Percentiles rank a stretch among this genome's conserved stretches.
These are phyloP conservation scores for Choloepus hoffmanni DNA, from an alignment of 2,113 vertebrate genomes.

Conservation along the genomic window DNA sequence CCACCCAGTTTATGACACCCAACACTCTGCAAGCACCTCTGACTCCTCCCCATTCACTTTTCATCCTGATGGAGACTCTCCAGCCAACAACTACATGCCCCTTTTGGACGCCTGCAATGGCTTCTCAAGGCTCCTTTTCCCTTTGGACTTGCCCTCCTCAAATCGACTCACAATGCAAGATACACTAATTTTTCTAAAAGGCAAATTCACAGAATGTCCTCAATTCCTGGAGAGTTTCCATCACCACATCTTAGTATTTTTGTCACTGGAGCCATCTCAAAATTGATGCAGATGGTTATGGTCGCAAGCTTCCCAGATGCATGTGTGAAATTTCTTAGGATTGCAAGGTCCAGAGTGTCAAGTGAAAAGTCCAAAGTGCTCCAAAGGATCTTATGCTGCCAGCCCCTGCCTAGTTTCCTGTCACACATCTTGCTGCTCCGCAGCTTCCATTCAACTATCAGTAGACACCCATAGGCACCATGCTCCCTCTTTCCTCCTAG, in stretches of 20 bases:
- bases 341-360: not conserved
- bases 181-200: not conserved
- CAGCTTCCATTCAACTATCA: too few species aligned
- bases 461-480: accelerated
- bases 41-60: not conserved
- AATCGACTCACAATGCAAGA: not conserved
- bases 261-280: not conserved
- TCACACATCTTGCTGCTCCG: accelerated
- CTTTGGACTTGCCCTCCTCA: not conserved
- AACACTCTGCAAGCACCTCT: not conserved
- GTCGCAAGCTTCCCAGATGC: not conserved
- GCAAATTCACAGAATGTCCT: not conserved
- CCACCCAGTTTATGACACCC: too few species aligned
- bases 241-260: not conserved
- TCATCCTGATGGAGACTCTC: not conserved
- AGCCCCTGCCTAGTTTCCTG: not conserved
- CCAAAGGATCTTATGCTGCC: not conserved
- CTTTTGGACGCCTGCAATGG: accelerated
- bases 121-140: not conserved
- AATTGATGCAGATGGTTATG: not conserved
- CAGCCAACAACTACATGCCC: not conserved
- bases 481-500: not conserved
- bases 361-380: not conserved
- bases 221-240: not conserved
- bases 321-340: not conserved